phyloP scores from a whole-genome alignment of 53 echinoderm and acorn worm species.

The Paracentrotus lividus region DNA sequence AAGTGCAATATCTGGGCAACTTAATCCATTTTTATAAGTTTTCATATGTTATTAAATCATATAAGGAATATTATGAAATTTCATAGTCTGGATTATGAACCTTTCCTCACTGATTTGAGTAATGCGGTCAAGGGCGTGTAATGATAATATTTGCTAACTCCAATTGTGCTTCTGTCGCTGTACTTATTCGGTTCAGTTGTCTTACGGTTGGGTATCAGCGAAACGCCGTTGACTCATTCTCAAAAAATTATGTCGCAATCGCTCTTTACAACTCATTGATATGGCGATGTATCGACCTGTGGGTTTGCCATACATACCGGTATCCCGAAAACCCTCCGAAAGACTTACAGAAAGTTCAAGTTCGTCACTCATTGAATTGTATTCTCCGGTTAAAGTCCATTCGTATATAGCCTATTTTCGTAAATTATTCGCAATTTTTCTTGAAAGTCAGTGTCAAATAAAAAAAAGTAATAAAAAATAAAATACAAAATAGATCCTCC shows the following conservation, averaged over 20 bases:
- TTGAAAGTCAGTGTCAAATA: too few relatives aligned
- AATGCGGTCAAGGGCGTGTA: conserved; percentile 24
- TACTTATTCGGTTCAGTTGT: not conserved
- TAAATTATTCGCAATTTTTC: too few relatives aligned
- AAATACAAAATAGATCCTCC: too few relatives aligned
- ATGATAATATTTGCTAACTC: not conserved
- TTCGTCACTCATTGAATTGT: too few relatives aligned
- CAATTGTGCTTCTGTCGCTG: not conserved
- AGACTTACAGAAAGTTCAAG: too few relatives aligned
- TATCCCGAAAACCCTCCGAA: too few relatives aligned
- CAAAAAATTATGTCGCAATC: conserved; percentile 16
- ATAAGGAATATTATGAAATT: not conserved
- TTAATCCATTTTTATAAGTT: not conserved
- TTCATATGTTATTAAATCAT: not conserved
- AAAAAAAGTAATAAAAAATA: too few relatives aligned
- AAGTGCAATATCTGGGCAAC: not conserved
- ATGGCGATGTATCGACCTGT: conserved; percentile 26
- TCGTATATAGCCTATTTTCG: too few relatives aligned
- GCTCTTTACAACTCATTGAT: conserved; percentile 8
- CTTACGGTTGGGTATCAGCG: not conserved
- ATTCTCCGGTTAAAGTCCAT: too few relatives aligned
- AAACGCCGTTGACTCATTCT: conserved; percentile 11
- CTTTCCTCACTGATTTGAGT: not conserved
- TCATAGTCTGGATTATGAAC: not conserved
- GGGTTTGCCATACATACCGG: too few relatives aligned